phyloP scores from a whole-genome alignment of 2,113 vertebrate genomes.

The Aspidoscelis tigris region DNA sequence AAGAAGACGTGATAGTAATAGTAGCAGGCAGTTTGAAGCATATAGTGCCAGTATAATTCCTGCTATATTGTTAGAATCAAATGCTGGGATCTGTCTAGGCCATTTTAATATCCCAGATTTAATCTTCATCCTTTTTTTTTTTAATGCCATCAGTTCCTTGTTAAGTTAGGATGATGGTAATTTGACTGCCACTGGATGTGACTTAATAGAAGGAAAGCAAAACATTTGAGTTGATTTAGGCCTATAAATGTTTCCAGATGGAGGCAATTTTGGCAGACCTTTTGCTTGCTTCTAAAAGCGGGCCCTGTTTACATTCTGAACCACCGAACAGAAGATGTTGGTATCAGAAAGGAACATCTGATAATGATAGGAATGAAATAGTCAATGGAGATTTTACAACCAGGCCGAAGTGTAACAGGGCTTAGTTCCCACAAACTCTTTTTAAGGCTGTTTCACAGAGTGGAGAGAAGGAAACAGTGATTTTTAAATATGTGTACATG shows the following conservation, averaged over 20 bases:
- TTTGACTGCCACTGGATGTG: conserved; percentile 59
- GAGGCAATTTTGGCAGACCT: conserved; percentile 68
- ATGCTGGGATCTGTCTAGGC: conserved; percentile 22
- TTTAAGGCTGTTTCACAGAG: conserved; percentile 34
- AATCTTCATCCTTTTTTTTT: conserved; percentile 50
- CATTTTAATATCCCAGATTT: conserved; percentile 19
- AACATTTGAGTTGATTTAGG: conserved; percentile 54
- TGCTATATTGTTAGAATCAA: conserved; percentile 15
- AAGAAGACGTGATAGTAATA: background rate
- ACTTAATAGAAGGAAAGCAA: conserved; percentile 70
- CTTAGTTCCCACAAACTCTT: conserved; percentile 22
- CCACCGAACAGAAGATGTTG: conserved; percentile 30
- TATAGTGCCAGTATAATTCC: background rate
- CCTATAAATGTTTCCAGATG: conserved; percentile 77
- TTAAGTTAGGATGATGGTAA: conserved; percentile 59
- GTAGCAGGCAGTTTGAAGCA: background rate
- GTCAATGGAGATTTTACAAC: conserved; percentile 52
- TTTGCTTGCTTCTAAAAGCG: conserved; percentile 61
- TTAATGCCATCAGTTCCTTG: conserved; percentile 33
- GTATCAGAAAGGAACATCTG: background rate
- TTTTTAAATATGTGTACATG: conserved; percentile 45
- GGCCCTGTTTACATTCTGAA: conserved; percentile 61
- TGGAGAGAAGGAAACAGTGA: conserved; percentile 11
- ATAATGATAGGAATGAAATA: background rate
- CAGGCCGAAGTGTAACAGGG: conserved; percentile 34